A percentile compares a stretch with the other conserved stretches of the same genome.
Conservation (phyloP, 2,888 invertebrate genomes). For the Eulithis testata region DNA sequence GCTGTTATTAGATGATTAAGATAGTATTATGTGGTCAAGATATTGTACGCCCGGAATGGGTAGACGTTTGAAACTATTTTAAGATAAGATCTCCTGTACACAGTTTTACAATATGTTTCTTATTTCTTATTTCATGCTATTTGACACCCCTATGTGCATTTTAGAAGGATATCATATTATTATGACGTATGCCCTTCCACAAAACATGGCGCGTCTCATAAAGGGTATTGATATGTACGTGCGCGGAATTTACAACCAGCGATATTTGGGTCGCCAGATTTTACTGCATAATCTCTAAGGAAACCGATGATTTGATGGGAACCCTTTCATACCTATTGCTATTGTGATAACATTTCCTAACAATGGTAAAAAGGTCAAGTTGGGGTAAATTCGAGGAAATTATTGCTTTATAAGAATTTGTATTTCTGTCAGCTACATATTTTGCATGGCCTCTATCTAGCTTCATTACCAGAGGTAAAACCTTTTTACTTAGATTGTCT, state of each 20-base stretch:
- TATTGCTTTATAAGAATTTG: conserved; percentile 21
- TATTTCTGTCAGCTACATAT: too few species aligned
- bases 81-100: too few species aligned
- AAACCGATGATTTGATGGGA: conserved; percentile 25
- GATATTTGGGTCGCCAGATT: conserved; percentile 24
- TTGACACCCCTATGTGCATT: conserved; percentile 4
- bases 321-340: conserved; percentile 28
- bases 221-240: conserved; percentile 20
- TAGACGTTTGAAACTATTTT: too few species aligned
- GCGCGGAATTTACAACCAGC: conserved; percentile 18
- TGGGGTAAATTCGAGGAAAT: conserved; percentile 27
- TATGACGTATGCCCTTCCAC: not conserved
- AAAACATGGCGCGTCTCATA: conserved; percentile 18
- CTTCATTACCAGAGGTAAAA: too few species aligned
- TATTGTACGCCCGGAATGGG: too few species aligned
- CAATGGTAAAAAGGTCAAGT: conserved; percentile 29
- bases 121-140: not conserved
- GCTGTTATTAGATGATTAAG: too few species aligned
- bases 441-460: too few species aligned
- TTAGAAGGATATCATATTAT: not conserved
- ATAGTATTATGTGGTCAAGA: too few species aligned
- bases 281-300: conserved; percentile 29
- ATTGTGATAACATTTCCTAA: conserved; percentile 31
- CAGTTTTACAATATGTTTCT: too few species aligned
- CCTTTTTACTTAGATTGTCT: too few species aligned